These are phyloP conservation scores for Bombus pascuorum DNA, from an alignment of 1,140 invertebrate genomes.

Conservation along the genomic window DNA sequence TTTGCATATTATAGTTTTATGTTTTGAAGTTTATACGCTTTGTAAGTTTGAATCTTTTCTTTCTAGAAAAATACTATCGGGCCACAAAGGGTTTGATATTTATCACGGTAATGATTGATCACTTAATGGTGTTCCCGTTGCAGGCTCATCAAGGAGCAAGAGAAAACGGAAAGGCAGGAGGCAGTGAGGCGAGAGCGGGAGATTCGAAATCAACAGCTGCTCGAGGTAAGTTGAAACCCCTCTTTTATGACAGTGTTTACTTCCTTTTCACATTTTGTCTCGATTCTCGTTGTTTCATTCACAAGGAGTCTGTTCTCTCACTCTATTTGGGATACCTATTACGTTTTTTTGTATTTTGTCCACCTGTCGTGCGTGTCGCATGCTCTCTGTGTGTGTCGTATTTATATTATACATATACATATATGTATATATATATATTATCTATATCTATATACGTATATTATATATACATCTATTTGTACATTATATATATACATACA, in stretches of 20 bases:
- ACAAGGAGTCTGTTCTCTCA: slow-evolving; percentile 78
- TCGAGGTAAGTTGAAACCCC: slow-evolving; percentile 83
- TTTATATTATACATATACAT: slow-evolving; percentile 71
- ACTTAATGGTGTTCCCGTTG: slow-evolving; percentile 43
- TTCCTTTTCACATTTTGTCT: slow-evolving; percentile 72
- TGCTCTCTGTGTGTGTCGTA: slow-evolving; percentile 80
- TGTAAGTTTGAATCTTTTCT: too few relatives aligned
- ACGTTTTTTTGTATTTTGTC: slow-evolving; percentile 79
- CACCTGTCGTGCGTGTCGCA: slow-evolving; percentile 82
- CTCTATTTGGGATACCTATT: slow-evolving; percentile 78
- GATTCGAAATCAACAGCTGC: slow-evolving; percentile 87
- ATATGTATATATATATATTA: slow-evolving; percentile 64
- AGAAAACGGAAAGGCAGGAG: slow-evolving; percentile 90
- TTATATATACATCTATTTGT: slow-evolving; percentile 63
- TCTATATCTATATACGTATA: slow-evolving; percentile 63
- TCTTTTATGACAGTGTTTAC: slow-evolving; percentile 34
- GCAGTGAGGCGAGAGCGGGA: slow-evolving; percentile 89
- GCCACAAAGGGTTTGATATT: neutral
- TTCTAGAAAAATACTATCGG: neutral
- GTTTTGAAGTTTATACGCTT: too few relatives aligned
- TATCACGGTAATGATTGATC: neutral
- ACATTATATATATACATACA: slow-evolving; percentile 68
- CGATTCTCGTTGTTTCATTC: slow-evolving; percentile 79
- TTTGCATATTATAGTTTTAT: too few relatives aligned
- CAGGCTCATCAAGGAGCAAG: slow-evolving; percentile 89